Evolutionary conservation across 2,113 vertebrate genomes (phyloP), one percentile per base, ranked within the genome.

Genomic region (Ceyx margarethae): DNA sequence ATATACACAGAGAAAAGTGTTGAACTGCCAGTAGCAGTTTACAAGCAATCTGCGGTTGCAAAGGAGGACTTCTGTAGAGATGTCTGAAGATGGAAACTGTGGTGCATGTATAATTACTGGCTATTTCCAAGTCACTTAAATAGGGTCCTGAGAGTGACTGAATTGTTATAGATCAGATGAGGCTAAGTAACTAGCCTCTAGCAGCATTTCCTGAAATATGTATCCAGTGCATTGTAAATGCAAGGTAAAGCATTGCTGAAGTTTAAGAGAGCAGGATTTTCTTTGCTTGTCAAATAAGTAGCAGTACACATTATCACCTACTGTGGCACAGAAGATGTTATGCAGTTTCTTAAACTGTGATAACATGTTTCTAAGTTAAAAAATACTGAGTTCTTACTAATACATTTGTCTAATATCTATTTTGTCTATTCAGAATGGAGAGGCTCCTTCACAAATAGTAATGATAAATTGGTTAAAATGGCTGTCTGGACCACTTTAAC

Each of bases 221-320:
- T 10, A 3, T 53, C 77, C 7, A 90, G 31, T 43, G 33, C 9
- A 5, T 15, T 42, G 11, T 20, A 48, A 77, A 58, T 56, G 13
- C 17, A 29, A 89, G 10, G 35, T 54, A 75, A 82, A 94, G 5
- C 7, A 56, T 8, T 64, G 40, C 35, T 79, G 33, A 46, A 42
- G 35, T 74, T 81, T 28, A n/a, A 71, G 43, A 45, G 28, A 43
- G 12, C 4, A 10, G 35, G 17, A 15, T 58, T 83, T 76, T 45
- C 37, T 62, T 77, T 66, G 57, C 20, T 88, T 89, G 86, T 57
- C 28, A 46, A 33, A 60, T 29, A 40, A 4, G 2, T 86, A 60
- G 37, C 10, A 56, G 45, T 31, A 13, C 0, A 0, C 2, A 0
- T 62, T 37, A 37, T n/a, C 56, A 15, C 37, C 50, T 81, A 37